phyloP scores from a whole-genome alignment of 2,888 invertebrate species.

The Abrostola triplasia region DNA sequence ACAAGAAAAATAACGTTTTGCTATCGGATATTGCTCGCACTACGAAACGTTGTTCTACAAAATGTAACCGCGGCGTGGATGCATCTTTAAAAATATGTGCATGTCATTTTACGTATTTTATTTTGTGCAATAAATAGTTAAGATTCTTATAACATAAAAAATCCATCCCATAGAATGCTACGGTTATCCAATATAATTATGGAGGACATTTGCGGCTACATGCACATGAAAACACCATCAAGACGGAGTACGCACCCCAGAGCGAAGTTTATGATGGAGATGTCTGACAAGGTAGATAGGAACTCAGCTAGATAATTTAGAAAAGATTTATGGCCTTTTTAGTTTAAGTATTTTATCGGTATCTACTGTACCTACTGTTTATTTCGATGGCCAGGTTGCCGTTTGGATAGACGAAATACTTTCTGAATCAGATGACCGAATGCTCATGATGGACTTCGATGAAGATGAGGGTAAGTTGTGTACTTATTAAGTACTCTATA shows the following conservation, averaged over 20 bases:
- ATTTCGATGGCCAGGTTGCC: conserved; percentile 67
- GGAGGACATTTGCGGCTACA: conserved; percentile 72
- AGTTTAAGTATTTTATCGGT: background rate
- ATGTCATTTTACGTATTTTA: too few relatives aligned
- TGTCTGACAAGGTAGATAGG: conserved; percentile 78
- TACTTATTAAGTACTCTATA: background rate
- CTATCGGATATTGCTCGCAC: too few relatives aligned
- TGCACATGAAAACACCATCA: conserved; percentile 72
- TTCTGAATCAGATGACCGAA: conserved; percentile 81
- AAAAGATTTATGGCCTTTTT: too few relatives aligned
- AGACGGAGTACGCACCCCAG: conserved; percentile 69
- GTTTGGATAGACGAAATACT: conserved; percentile 84
- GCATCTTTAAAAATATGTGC: too few relatives aligned
- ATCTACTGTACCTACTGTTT: background rate
- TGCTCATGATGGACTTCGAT: conserved; percentile 86
- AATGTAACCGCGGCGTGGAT: too few relatives aligned
- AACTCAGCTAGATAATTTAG: background rate
- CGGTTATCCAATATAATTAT: conserved; percentile 79
- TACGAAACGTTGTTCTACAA: too few relatives aligned
- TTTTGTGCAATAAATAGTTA: too few relatives aligned
- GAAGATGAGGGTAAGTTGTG: conserved; percentile 79
- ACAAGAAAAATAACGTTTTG: too few relatives aligned
- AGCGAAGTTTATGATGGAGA: conserved; percentile 80
- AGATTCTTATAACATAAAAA: too few relatives aligned
- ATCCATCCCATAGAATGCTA: conserved; percentile 70